Conservation (phyloP, 37 sponge, comb jelly and placozoan species). For the Geodia barretti region DNA sequence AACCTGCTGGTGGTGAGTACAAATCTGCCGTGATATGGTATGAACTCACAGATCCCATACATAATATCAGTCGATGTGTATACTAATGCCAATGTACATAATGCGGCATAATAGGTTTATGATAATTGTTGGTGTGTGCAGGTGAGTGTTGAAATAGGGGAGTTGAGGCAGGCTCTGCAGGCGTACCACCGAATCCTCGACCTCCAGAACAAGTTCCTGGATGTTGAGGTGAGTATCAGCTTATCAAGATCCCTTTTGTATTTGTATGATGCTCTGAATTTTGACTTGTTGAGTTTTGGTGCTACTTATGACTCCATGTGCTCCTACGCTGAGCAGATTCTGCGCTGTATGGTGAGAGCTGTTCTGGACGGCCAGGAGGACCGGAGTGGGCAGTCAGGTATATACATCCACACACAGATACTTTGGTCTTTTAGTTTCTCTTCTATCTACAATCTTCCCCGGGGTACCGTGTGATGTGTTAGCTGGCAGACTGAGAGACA, state of each 20-base stretch:
- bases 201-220: constrained; percentile 65
- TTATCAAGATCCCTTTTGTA: not conserved
- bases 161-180: constrained; percentile 57
- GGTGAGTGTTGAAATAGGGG: constrained; percentile 78
- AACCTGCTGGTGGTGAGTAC: constrained; percentile 89
- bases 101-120: no score
- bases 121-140: no score
- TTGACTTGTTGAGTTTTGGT: not conserved
- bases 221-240: constrained; percentile 50
- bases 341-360: constrained; percentile 34
- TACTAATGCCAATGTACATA: no score
- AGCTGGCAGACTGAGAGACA: constrained; percentile 42
- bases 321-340: constrained; percentile 9
- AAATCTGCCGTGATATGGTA: no score
- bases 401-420: not conserved
- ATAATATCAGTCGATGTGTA: no score
- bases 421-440: no score
- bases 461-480: no score
- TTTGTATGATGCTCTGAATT: not conserved
- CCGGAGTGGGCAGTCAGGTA: constrained; percentile 22
- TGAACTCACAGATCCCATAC: no score
- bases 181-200: constrained; percentile 83
- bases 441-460: no score
- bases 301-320: no score
- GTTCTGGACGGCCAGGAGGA: constrained; percentile 15